Evolutionary conservation across 2,888 invertebrate genomes (phyloP).

Genomic region (Galeruca laticollis): DNA sequence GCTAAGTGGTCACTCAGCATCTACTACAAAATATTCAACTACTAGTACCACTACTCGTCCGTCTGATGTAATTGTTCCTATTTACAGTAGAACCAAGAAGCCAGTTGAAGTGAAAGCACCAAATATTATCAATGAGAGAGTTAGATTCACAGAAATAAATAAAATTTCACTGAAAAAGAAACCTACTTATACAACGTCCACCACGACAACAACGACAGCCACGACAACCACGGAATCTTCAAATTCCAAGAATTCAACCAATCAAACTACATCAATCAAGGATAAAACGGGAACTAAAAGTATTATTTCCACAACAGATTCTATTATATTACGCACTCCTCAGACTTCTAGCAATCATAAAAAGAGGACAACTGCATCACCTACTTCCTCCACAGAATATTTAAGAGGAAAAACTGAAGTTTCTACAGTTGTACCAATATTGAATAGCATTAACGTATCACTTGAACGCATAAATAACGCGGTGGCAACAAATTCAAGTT

Average conservation of each 20-base stretch:
- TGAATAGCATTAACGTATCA: not conserved
- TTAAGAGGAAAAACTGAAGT: not conserved
- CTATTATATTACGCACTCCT: not conserved
- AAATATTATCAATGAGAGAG: not conserved
- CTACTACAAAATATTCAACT: conserved; percentile 50
- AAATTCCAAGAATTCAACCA: conserved; percentile 40
- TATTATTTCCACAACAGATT: not conserved
- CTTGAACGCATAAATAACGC: not conserved
- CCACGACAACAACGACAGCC: no score
- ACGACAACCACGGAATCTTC: conserved; percentile 49
- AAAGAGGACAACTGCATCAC: not conserved
- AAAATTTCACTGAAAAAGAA: not conserved
- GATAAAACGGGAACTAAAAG: not conserved
- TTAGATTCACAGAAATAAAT: conserved; percentile 15
- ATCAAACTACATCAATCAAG: conserved; percentile 37
- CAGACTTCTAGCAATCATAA: not conserved
- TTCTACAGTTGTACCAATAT: not conserved
- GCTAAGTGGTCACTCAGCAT: conserved; percentile 69
- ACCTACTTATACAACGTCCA: not conserved
- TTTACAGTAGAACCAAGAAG: conserved; percentile 4
- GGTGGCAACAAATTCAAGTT: conserved; percentile 23
- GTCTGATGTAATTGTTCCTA: conserved; percentile 8
- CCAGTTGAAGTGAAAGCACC: not conserved
- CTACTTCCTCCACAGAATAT: not conserved
- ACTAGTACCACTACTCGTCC: not conserved